Evolutionary conservation across 2,113 vertebrate species (phyloP).

Genomic region (Laticauda laticaudata): DNA sequence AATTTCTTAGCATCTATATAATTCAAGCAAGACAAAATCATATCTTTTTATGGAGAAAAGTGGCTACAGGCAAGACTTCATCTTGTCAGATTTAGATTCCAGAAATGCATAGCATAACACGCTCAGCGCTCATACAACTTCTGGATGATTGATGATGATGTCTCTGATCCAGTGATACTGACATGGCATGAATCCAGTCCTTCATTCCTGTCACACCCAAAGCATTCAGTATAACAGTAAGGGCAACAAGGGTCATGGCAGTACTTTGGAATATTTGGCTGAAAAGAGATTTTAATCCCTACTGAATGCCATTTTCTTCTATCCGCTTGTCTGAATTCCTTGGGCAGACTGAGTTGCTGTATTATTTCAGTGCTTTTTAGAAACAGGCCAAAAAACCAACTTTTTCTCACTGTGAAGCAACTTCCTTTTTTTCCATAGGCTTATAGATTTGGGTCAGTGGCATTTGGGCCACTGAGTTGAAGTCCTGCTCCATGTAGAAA

Average conservation of each 20-base stretch:
- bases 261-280: background rate
- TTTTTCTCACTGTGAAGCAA: background rate
- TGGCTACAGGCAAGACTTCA: background rate
- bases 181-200: background rate
- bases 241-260: background rate
- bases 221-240: background rate
- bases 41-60: background rate
- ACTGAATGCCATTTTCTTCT: background rate
- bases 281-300: background rate
- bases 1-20: background rate
- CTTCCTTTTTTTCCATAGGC: background rate
- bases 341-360: background rate
- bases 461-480: background rate
- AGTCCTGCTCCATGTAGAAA: background rate
- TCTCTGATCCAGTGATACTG: background rate
- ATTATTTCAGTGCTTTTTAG: background rate
- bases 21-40: background rate
- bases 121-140: background rate
- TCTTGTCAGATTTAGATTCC: background rate
- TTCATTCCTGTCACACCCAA: background rate
- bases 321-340: background rate
- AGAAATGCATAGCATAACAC: background rate
- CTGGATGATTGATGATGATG: background rate
- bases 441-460: background rate
- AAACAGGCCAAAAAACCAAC: background rate